Evolutionary conservation across 30 jellyfish, hydroid and myxozoan species (phyloP).

Genomic region (Calvadosia cruxmelitensis): DNA sequence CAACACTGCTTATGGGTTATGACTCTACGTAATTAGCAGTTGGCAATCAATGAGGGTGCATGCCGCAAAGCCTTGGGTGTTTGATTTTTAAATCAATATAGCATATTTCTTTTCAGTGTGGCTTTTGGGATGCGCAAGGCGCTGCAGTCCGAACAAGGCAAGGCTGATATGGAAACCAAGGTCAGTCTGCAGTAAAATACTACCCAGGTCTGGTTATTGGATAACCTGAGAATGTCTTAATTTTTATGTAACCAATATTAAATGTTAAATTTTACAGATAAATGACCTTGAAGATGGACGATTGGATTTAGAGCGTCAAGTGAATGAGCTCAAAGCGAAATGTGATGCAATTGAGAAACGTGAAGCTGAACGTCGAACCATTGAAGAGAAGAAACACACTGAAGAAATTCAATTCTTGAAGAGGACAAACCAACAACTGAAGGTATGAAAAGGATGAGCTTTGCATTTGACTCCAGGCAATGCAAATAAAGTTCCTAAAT

Average conservation of each 20-base stretch:
- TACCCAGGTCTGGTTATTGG: no score
- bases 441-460: slow-evolving; percentile 18
- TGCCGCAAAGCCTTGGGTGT: no score
- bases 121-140: slow-evolving; percentile 95
- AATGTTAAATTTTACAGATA: slow-evolving; percentile 20
- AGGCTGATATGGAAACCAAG: slow-evolving; percentile 83
- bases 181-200: slow-evolving; percentile 2
- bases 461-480: not conserved
- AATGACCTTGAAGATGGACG: slow-evolving; percentile 77
- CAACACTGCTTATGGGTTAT: no score
- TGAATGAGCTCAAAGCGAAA: slow-evolving; percentile 82
- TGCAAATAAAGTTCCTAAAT: not conserved
- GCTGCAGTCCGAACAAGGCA: slow-evolving; percentile 88
- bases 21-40: no score
- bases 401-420: slow-evolving; percentile 90
- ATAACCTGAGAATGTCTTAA: no score
- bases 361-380: slow-evolving; percentile 88
- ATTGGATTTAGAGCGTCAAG: slow-evolving; percentile 78
- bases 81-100: no score
- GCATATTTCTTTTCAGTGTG: no score
- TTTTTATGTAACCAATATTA: no score
- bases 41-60: no score
- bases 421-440: slow-evolving; percentile 83
- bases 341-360: slow-evolving; percentile 95
- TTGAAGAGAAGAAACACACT: slow-evolving; percentile 90